A percentile compares a stretch with the other conserved stretches of the same genome.
Conservation (phyloP, 2,888 invertebrate genomes). For the Cremastobaeus sp. region DNA sequence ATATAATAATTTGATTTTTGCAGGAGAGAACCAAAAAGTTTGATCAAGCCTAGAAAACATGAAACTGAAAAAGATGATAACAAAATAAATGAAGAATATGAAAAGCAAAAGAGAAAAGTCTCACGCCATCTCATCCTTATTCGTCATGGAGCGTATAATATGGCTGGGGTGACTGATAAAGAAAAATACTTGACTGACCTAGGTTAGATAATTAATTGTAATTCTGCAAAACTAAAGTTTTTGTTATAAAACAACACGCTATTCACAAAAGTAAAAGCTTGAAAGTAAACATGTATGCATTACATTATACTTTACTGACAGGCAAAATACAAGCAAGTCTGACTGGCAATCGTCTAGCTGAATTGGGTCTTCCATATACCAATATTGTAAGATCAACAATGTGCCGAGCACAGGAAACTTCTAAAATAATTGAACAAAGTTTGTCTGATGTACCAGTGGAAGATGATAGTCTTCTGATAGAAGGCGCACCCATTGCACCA, state of each 20-base stretch:
- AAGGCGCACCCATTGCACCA: constrained; percentile 96
- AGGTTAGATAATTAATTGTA: constrained; percentile 79
- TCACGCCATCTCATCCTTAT: constrained; percentile 92
- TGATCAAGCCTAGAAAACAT: constrained; percentile 82
- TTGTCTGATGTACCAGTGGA: constrained; percentile 82
- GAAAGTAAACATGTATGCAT: not conserved
- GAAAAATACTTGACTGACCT: constrained; percentile 88
- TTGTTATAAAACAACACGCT: not conserved
- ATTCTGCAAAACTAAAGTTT: not conserved
- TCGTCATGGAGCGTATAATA: constrained; percentile 96
- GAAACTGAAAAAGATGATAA: constrained; percentile 82
- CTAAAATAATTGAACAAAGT: constrained; percentile 86
- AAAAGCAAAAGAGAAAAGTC: constrained; percentile 81
- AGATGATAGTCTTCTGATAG: constrained; percentile 88
- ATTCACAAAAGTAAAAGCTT: not conserved
- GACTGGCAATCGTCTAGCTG: constrained; percentile 90
- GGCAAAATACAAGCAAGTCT: constrained; percentile 91
- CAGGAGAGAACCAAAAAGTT: constrained; percentile 86
- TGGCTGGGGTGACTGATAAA: constrained; percentile 84
- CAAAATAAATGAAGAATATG: constrained; percentile 83
- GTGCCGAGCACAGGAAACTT: constrained; percentile 95
- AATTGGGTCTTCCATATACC: constrained; percentile 88
- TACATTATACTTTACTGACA: too few species aligned
- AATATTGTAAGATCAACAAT: constrained; percentile 92
- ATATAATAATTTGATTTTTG: constrained; percentile 62